phyloP scores from a whole-genome alignment of 2,113 vertebrate genomes.

The Psephotus haematonotus region DNA sequence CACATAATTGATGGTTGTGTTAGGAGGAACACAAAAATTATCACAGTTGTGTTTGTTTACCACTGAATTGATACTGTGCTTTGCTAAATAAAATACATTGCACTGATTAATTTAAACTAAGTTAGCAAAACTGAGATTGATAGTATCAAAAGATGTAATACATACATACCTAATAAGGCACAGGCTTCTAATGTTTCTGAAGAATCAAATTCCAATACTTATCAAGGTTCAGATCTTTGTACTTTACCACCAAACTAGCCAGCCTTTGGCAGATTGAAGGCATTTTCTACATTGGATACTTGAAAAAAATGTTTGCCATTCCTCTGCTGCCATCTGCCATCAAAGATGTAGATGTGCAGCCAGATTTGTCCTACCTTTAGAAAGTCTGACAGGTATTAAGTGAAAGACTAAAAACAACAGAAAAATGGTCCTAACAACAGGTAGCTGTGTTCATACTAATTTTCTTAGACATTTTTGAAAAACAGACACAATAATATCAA shows the following conservation, averaged over 20 bases:
- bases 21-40: neutral
- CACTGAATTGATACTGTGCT: neutral
- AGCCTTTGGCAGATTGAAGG: neutral
- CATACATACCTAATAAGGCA: neutral
- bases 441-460: neutral
- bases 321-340: constrained; percentile 78
- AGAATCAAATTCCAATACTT: neutral
- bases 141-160: neutral
- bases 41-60: neutral
- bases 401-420: neutral
- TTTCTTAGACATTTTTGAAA: neutral
- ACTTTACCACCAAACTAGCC: constrained; percentile 2
- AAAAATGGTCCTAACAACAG: neutral
- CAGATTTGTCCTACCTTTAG: neutral
- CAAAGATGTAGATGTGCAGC: constrained; percentile 19
- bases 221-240: neutral
- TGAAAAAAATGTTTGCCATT: constrained; percentile 25
- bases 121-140: neutral
- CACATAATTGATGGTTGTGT: neutral
- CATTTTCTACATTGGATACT: neutral
- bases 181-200: neutral
- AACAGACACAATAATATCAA: neutral
- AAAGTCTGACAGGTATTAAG: neutral
- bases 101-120: neutral
- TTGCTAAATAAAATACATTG: neutral